phyloP scores from a whole-genome alignment of 2,888 invertebrate genomes.

The Neria commutata region DNA sequence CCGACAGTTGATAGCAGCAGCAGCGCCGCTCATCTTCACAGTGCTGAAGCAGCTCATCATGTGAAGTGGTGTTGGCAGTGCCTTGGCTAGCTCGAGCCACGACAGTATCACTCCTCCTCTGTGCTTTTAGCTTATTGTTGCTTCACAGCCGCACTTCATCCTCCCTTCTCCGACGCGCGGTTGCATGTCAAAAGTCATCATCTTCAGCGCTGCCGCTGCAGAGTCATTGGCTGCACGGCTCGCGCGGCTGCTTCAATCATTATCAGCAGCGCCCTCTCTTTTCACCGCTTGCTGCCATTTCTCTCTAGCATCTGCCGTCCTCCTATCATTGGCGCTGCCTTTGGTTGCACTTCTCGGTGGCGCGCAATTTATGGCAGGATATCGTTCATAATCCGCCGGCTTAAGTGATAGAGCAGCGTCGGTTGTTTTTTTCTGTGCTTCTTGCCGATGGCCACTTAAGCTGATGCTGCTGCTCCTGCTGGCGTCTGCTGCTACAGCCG shows the following conservation, averaged over 20 bases:
- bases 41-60: not conserved
- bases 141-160: not conserved
- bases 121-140: not conserved
- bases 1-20: too few species aligned
- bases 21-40: too few species aligned
- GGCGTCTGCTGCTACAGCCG: too few species aligned
- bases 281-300: too few species aligned
- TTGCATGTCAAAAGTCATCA: slow-evolving; percentile 53
- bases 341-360: not conserved
- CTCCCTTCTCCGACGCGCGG: too few species aligned
- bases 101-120: not conserved
- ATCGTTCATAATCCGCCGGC: slow-evolving; percentile 53
- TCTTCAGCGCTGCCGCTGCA: slow-evolving; percentile 39
- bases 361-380: slow-evolving; percentile 23
- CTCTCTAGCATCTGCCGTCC: too few species aligned
- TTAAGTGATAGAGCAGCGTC: slow-evolving; percentile 48
- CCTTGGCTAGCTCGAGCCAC: too few species aligned
- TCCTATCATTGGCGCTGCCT: not conserved
- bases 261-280: too few species aligned
- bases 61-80: slow-evolving; percentile 9
- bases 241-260: not conserved
- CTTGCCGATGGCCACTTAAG: not conserved
- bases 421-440: slow-evolving; percentile 46
- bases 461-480: not conserved
- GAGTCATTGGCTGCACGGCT: slow-evolving; percentile 1